A percentile compares a stretch with the other conserved stretches of the same genome.
Conservation (phyloP, 2,113 vertebrate species). For the Cheilinus undulatus region DNA sequence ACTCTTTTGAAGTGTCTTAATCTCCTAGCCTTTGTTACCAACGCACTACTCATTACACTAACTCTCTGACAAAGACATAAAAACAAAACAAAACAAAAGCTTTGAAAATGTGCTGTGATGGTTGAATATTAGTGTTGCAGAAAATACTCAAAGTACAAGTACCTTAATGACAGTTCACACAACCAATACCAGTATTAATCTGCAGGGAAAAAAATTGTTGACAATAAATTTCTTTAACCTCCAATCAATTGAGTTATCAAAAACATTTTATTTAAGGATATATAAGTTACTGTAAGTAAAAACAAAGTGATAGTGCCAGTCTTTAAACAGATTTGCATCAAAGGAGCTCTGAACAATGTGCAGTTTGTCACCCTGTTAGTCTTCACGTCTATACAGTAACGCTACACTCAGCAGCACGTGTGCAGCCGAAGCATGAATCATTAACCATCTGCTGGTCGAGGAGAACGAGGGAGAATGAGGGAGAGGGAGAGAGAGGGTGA, state of each 20-base stretch:
- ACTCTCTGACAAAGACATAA: too few relatives aligned
- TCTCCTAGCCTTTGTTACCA: too few relatives aligned
- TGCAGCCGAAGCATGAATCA: conserved; percentile 78
- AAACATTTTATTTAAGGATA: background rate
- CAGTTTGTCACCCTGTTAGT: conserved; percentile 28
- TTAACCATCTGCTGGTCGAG: conserved; percentile 79
- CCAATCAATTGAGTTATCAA: too few relatives aligned
- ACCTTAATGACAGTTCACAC: too few relatives aligned
- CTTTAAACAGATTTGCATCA: background rate
- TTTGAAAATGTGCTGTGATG: too few relatives aligned
- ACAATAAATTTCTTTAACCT: too few relatives aligned
- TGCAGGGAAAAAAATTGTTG: background rate
- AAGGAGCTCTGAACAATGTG: background rate
- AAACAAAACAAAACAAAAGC: too few relatives aligned
- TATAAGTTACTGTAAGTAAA: too few relatives aligned
- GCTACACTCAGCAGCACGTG: conserved; percentile 71
- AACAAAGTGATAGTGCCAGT: background rate
- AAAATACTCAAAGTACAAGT: too few relatives aligned
- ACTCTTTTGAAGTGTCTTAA: too few relatives aligned
- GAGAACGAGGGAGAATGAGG: conserved; percentile 22
- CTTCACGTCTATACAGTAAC: conserved; percentile 59
- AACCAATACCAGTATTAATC: background rate
- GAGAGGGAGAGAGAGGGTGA: conserved; percentile 24
- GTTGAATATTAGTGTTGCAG: too few relatives aligned
- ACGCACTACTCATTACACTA: too few relatives aligned